These are phyloP conservation scores for Periophthalmus modestus DNA, from an alignment of 2,113 vertebrate genomes.

Conservation along the genomic window DNA sequence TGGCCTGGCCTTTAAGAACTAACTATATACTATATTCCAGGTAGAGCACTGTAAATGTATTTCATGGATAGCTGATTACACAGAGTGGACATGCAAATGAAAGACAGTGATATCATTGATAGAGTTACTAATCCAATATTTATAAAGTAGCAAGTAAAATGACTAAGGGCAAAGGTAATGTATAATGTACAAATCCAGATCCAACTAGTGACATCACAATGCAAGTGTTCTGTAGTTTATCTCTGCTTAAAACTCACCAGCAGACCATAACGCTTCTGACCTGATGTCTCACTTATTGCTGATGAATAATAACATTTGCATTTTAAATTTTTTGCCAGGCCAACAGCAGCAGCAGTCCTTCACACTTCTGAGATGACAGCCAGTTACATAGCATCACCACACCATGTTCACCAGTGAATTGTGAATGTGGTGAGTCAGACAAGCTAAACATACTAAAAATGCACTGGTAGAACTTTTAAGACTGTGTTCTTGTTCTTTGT, in stretches of 20 bases:
- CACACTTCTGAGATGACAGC: constrained; percentile 31
- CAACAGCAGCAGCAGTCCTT: constrained; percentile 18
- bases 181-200: not conserved
- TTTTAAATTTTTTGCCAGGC: constrained; percentile 40
- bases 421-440: constrained; percentile 43
- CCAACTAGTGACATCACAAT: not conserved
- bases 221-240: constrained; percentile 24
- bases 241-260: constrained; percentile 21
- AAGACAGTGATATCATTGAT: no score
- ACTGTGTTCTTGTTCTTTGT: not conserved
- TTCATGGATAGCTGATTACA: no score
- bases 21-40: no score
- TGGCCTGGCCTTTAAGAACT: no score
- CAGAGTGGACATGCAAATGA: no score
- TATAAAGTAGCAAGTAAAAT: no score
- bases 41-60: no score
- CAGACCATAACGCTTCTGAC: constrained; percentile 31
- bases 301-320: constrained; percentile 39
- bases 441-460: constrained; percentile 15
- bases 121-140: no score
- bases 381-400: constrained; percentile 47
- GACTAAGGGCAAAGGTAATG: no score
- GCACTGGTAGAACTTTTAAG: constrained; percentile 1
- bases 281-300: constrained; percentile 22
- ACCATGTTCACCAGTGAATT: constrained; percentile 35